Evolutionary conservation across 2,888 invertebrate genomes (phyloP), one percentile per base, ranked within the genome.

Genomic region (Troides oblongomaculatus): DNA sequence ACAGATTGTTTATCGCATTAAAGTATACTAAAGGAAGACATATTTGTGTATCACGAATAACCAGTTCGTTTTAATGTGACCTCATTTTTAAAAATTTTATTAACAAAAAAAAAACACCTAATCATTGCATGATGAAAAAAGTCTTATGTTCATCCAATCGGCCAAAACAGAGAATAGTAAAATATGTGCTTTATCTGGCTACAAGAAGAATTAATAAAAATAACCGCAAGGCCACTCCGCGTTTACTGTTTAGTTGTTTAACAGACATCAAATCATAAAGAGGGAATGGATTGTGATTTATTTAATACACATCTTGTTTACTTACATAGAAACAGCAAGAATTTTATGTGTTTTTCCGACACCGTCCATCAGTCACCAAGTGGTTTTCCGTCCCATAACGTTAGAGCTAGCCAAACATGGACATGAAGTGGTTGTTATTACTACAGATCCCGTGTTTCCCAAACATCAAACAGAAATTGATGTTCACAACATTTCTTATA

Each of bases 401-500:
- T 30, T 25, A n/a, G 36, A 60, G 60, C n/a, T 60, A 60, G 36
- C 36, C 17, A 39, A 39, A 60, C 60, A 39, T 17, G 60, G 60
- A 18, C 60, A 60, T 60, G 60, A 60, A 36, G 36, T 60, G 8
- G 60, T 60, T 18, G 60, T 60, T 60, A 60, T 60, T 7, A 60
- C 60, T 18, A 60, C 60, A 30, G 60, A 60, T 36, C 60, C 60
- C 0, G 60, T 25, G 17, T 60, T 60, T 10, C 17, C 36, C 10
- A 60, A 30, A 60, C 18, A 30, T 14, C 17, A 14, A 36, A 36
- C 60, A 17, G 60, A 60, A 60, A 21, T 69, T 10, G 61, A 69
- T 30, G 46, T 69, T 18, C 69, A 69, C 39, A 61, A 69, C 39
- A 5, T 64, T 0, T 69, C 69, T 53, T 69, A 69, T 46, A 18